A percentile compares a stretch with the other conserved stretches of the same genome.
Conservation (phyloP, 2,113 vertebrate species). For the Maccullochella peelii region DNA sequence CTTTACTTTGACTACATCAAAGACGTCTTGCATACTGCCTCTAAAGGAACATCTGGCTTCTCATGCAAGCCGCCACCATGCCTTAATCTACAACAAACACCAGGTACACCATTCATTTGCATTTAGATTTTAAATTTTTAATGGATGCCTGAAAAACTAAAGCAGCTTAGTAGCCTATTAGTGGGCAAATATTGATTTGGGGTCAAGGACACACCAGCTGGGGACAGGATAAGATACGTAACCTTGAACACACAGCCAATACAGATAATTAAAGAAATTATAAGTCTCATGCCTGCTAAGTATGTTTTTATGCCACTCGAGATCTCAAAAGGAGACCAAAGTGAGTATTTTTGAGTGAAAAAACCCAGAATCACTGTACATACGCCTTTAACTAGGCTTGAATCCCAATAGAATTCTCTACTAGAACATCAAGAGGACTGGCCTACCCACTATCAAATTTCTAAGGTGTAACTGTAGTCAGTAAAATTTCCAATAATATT, state of each 20-base stretch:
- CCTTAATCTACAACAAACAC: slow-evolving; percentile 40
- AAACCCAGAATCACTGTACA: background rate
- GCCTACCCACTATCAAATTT: slow-evolving; percentile 29
- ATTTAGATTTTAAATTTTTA: slow-evolving; percentile 10
- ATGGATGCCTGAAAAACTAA: background rate
- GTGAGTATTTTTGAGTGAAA: background rate
- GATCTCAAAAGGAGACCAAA: background rate
- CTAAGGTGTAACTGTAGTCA: slow-evolving; percentile 30
- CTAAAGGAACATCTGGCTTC: slow-evolving; percentile 65
- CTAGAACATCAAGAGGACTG: background rate
- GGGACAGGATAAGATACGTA: slow-evolving; percentile 23
- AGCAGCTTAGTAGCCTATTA: background rate
- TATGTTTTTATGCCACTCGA: background rate
- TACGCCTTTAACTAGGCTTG: background rate
- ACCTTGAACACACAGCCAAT: background rate
- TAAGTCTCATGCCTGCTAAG: background rate
- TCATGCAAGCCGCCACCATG: slow-evolving; percentile 77
- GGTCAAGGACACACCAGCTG: slow-evolving; percentile 22
- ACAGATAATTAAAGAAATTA: background rate
- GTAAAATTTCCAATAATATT: slow-evolving; percentile 32
- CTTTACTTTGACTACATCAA: slow-evolving; percentile 79
- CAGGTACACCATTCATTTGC: slow-evolving; percentile 56
- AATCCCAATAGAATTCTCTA: background rate
- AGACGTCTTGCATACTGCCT: slow-evolving; percentile 66
- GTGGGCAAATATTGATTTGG: slow-evolving; percentile 36